Conservation (phyloP, 2,888 invertebrate genomes). For the Isotomurus palustris region DNA sequence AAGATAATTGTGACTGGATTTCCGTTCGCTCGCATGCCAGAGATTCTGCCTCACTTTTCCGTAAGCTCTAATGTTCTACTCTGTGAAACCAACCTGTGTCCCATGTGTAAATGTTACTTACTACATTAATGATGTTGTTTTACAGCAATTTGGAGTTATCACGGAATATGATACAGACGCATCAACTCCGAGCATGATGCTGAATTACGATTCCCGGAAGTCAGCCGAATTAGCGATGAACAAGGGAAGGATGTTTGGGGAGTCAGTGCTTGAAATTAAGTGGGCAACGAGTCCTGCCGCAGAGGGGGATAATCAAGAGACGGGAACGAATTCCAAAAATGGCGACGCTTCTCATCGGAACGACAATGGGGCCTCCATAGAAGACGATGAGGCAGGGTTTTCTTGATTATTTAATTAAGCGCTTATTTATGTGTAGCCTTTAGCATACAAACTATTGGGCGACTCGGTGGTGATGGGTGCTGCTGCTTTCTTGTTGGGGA, state of each 20-base stretch:
- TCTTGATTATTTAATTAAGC: constrained; percentile 43
- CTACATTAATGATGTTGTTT: constrained; percentile 20
- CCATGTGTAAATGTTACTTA: background rate
- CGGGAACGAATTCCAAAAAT: constrained; percentile 9
- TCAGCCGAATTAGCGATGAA: constrained; percentile 73
- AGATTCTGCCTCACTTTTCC: constrained; percentile 75
- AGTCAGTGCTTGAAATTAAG: constrained; percentile 54
- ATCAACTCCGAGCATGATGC: constrained; percentile 67
- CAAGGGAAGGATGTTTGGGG: constrained; percentile 71
- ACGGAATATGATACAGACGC: constrained; percentile 73
- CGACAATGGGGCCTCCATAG: constrained; percentile 50
- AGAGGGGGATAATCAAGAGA: constrained; percentile 16
- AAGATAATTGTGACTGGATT: constrained; percentile 83
- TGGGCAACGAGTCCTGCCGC: constrained; percentile 48
- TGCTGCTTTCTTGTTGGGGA: background rate
- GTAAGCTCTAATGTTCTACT: constrained; percentile 62
- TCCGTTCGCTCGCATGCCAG: constrained; percentile 73
- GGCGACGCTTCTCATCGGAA: constrained; percentile 48
- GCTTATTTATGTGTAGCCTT: constrained; percentile 10
- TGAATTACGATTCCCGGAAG: constrained; percentile 70
- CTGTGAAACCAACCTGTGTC: background rate
- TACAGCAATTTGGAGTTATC: constrained; percentile 80
- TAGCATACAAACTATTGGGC: background rate
- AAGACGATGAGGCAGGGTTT: constrained; percentile 49
- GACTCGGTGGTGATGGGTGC: constrained; percentile 3